Percentiles rank a stretch among this genome's conserved stretches.
Evolutionary conservation across 2,113 vertebrate species (phyloP).

Genomic region (Myotis davidii): DNA sequence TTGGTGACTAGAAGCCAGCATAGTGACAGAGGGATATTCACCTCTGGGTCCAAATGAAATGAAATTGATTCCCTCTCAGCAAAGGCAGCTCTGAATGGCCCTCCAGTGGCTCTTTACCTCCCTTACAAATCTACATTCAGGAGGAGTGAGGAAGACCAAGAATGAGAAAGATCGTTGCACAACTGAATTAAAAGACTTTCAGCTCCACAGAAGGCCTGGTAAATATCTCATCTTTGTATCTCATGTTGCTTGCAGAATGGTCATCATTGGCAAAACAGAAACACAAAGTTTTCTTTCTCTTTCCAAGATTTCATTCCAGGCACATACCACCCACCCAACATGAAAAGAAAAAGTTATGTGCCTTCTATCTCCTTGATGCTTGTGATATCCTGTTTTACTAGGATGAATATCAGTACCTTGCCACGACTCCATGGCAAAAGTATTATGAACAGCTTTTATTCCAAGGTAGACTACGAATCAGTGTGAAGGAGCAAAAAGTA

Average conservation of each 20-base stretch:
- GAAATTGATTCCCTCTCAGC: slow-evolving; percentile 1
- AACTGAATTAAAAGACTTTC: slow-evolving; percentile 45
- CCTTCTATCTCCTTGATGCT: not conserved
- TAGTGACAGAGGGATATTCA: not conserved
- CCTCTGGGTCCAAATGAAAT: slow-evolving; percentile 51
- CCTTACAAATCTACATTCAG: slow-evolving; percentile 63
- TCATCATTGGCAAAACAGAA: not conserved
- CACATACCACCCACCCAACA: not conserved
- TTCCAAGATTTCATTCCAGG: not conserved
- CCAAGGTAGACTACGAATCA: not conserved
- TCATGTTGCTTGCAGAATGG: not conserved
- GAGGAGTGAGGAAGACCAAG: not conserved
- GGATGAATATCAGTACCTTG: not conserved
- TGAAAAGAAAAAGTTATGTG: not conserved
- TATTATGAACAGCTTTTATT: not conserved
- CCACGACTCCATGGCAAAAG: not conserved
- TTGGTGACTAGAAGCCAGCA: not conserved
- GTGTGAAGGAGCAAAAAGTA: not conserved
- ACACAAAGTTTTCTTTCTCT: not conserved
- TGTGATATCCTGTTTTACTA: not conserved
- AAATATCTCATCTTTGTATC: slow-evolving; percentile 23
- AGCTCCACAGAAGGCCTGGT: fast-evolving
- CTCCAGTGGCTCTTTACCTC: slow-evolving; percentile 41
- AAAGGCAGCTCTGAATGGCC: not conserved
- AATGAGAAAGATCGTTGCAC: slow-evolving; percentile 4